Conservation (phyloP, 1,140 invertebrate genomes). For the Caenorhabditis latens region DNA sequence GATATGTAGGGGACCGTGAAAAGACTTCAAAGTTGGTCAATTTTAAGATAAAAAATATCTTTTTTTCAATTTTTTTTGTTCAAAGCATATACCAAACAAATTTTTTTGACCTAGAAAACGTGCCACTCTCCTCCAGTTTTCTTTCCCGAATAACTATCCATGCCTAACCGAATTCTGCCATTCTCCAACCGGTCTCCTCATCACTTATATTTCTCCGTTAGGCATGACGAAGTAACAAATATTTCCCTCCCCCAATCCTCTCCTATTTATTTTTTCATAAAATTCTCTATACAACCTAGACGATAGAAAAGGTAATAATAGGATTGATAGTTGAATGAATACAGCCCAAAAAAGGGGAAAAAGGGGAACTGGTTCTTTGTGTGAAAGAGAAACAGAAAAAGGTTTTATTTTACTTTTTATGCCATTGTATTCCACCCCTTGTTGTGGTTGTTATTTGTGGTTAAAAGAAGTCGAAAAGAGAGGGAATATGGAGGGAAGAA, state of each 20-base stretch:
- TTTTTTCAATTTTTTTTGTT: no score
- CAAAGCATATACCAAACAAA: no score
- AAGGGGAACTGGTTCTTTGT: slow-evolving; percentile 47
- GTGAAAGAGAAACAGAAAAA: slow-evolving; percentile 1
- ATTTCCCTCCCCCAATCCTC: neutral
- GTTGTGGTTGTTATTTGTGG: slow-evolving; percentile 33
- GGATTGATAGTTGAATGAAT: slow-evolving; percentile 50
- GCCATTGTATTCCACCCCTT: slow-evolving; percentile 49
- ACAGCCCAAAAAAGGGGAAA: neutral
- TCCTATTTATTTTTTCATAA: neutral
- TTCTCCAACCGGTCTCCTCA: neutral
- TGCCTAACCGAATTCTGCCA: neutral
- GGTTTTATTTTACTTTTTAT: slow-evolving; percentile 53
- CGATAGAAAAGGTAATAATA: slow-evolving; percentile 35
- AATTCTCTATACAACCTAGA: neutral
- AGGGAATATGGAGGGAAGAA: neutral
- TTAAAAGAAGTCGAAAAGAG: neutral
- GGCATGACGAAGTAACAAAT: slow-evolving; percentile 48
- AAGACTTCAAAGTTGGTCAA: no score
- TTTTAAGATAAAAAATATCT: no score
- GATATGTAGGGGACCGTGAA: no score
- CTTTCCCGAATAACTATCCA: neutral
- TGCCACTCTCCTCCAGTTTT: neutral
- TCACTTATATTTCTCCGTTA: slow-evolving; percentile 24
- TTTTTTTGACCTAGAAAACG: no score